Percentiles rank a stretch among this genome's conserved stretches.
These are phyloP conservation scores for Cuniculus paca DNA, from an alignment of 2,797 vertebrate species.

Conservation along the genomic window DNA sequence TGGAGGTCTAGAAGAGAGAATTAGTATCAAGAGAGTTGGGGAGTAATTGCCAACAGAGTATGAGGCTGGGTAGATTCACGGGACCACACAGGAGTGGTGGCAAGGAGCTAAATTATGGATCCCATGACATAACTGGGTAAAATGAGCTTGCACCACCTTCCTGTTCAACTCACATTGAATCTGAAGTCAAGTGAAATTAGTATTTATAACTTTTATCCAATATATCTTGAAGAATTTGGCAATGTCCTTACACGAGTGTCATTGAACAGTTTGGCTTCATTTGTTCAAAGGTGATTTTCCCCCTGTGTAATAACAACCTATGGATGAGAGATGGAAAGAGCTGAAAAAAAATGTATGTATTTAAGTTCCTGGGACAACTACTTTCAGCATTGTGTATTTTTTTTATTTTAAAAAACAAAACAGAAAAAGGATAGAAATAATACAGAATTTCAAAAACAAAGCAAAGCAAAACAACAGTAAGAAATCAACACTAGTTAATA, in stretches of 20 bases:
- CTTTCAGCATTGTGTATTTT: not conserved
- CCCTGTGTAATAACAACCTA: not conserved
- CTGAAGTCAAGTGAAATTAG: not conserved
- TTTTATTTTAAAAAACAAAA: no score
- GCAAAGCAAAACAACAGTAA: no score
- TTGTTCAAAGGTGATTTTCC: not conserved
- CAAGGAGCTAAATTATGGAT: not conserved
- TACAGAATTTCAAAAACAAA: no score
- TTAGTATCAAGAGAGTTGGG: not conserved
- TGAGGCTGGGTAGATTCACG: not conserved
- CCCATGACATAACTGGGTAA: not conserved
- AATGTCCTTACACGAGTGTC: not conserved
- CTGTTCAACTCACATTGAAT: not conserved
- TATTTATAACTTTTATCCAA: not conserved
- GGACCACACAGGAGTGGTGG: no score
- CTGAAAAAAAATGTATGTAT: not conserved
- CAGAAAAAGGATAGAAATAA: no score
- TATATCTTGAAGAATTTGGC: not conserved
- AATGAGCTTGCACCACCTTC: not conserved
- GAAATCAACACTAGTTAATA: no score
- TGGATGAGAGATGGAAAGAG: not conserved
- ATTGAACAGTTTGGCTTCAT: not conserved
- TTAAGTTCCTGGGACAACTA: not conserved
- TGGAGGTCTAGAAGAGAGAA: not conserved
- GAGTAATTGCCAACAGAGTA: not conserved